Conservation (phyloP, 1,140 invertebrate species). For the Aphaenogaster ashmeadi region DNA sequence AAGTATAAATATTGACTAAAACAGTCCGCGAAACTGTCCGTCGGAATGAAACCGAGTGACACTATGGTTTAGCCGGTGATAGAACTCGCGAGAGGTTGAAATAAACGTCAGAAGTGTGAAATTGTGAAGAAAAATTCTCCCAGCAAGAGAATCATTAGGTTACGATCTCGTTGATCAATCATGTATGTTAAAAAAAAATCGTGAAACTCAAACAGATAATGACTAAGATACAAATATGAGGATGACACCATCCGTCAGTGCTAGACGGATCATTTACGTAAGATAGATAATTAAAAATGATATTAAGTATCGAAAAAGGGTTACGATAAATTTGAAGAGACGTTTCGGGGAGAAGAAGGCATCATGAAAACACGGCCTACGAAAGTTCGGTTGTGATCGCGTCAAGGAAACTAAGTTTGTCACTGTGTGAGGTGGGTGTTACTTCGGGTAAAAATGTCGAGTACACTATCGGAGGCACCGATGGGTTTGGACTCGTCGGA, state of each 20-base stretch:
- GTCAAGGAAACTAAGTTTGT: neutral
- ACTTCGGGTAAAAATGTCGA: constrained; percentile 63
- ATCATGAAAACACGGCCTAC: constrained; percentile 37
- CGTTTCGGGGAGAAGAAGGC: neutral
- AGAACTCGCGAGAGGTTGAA: neutral
- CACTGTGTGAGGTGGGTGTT: constrained; percentile 23
- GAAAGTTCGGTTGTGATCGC: constrained; percentile 37
- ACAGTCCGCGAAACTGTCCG: neutral
- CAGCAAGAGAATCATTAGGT: neutral
- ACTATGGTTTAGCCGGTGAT: constrained; percentile 10
- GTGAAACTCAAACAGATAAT: neutral
- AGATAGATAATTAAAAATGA: constrained; percentile 13
- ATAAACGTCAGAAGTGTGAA: constrained; percentile 11
- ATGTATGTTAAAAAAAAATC: constrained; percentile 40
- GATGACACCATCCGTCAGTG: constrained; percentile 1
- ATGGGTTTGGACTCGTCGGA: constrained; percentile 64
- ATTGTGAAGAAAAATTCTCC: neutral
- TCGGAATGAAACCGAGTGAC: constrained; percentile 42
- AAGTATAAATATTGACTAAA: neutral
- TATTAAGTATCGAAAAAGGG: neutral
- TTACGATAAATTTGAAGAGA: neutral
- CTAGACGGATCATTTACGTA: neutral
- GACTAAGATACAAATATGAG: neutral
- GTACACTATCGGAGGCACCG: constrained; percentile 52
- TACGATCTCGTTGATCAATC: neutral